Percentiles rank a stretch among this genome's conserved stretches.
Conservation (phyloP, 2,888 invertebrate genomes). For the Rotaria socialis region DNA sequence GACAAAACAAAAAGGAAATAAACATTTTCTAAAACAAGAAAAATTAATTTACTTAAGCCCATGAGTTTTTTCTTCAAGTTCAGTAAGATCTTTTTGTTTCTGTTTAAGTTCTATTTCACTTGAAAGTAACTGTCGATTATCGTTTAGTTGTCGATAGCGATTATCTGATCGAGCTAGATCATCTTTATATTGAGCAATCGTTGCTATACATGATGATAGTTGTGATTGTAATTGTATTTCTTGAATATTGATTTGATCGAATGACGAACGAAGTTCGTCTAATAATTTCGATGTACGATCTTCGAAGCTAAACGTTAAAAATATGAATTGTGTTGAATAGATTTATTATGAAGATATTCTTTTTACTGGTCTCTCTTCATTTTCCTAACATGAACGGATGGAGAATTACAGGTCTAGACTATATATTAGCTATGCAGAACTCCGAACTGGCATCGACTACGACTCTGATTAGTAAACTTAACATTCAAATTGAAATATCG, state of each 20-base stretch:
- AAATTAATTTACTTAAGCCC: not conserved
- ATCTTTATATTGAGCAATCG: not conserved
- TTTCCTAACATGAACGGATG: no score
- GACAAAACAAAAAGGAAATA: no score
- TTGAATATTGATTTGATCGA: not conserved
- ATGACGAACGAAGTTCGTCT: conserved; percentile 2
- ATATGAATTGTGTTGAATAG: not conserved
- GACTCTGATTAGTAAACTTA: no score
- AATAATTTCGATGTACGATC: not conserved
- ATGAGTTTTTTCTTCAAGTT: conserved; percentile 31
- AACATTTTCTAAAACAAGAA: no score
- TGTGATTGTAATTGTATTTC: conserved; percentile 4
- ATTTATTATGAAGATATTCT: not conserved
- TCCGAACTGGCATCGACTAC: no score
- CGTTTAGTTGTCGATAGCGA: conserved; percentile 24
- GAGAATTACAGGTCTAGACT: no score
- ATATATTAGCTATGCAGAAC: no score
- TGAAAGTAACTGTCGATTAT: not conserved
- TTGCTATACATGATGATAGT: not conserved
- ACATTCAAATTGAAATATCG: no score
- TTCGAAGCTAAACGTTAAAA: not conserved
- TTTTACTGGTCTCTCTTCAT: no score
- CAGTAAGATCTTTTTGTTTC: conserved; percentile 24
- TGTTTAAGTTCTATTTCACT: conserved; percentile 14
- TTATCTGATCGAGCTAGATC: conserved; percentile 14